Conservation (phyloP, 92 coral and sea anemone genomes). For the Paragorgia papillata region DNA sequence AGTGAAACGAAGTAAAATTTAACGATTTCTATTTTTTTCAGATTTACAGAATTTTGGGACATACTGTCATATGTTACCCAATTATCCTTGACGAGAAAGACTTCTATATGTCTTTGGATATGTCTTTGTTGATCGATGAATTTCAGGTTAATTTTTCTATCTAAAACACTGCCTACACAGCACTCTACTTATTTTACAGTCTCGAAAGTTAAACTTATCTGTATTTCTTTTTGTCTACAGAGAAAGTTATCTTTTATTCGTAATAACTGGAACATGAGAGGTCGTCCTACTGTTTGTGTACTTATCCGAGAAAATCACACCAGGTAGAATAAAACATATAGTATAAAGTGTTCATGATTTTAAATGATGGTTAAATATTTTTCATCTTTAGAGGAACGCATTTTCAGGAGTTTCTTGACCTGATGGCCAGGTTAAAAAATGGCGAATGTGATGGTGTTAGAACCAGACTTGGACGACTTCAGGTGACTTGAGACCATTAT, state of each 20-base stretch:
- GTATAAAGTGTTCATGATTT: too few species aligned
- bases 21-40: conserved; percentile 14
- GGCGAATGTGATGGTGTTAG: conserved; percentile 89
- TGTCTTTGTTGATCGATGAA: conserved; percentile 91
- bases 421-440: conserved; percentile 89
- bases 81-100: conserved; percentile 88
- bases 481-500: conserved; percentile 62
- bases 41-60: conserved; percentile 94
- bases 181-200: neutral
- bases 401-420: conserved; percentile 81
- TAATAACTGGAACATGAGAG: conserved; percentile 96
- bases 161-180: neutral
- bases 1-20: neutral
- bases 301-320: conserved; percentile 79
- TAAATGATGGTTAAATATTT: neutral
- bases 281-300: conserved; percentile 90
- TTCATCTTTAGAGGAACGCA: conserved; percentile 74
- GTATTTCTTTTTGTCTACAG: conserved; percentile 32
- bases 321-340: conserved; percentile 51
- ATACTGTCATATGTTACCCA: conserved; percentile 90
- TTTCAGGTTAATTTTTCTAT: conserved; percentile 69
- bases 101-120: conserved; percentile 94
- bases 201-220: neutral
- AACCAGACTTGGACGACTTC: conserved; percentile 86
- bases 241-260: conserved; percentile 84